Conservation (phyloP, 1,140 invertebrate genomes). For the Trichogramma pretiosum region DNA sequence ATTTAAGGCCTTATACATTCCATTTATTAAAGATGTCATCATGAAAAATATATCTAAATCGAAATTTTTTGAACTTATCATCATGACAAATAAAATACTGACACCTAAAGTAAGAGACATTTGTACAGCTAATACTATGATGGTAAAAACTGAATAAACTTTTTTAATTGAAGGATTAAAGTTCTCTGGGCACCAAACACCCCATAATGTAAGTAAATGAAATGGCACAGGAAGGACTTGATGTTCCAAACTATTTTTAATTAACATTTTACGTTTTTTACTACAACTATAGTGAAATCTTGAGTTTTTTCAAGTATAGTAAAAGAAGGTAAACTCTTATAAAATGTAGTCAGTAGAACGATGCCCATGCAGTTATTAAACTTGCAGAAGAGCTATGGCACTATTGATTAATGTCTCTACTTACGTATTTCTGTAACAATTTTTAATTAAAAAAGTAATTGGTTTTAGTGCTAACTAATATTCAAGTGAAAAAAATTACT, state of each 20-base stretch:
- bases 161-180: background rate
- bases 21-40: background rate
- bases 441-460: too few species aligned
- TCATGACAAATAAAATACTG: background rate
- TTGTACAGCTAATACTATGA: background rate
- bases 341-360: too few species aligned
- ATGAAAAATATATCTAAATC: background rate
- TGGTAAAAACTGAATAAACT: conserved; percentile 1
- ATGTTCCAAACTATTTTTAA: conserved; percentile 5
- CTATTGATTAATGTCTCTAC: too few species aligned
- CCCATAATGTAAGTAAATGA: conserved; percentile 5
- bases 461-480: too few species aligned
- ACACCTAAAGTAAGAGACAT: background rate
- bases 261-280: background rate
- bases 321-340: too few species aligned
- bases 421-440: too few species aligned
- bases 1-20: background rate
- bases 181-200: conserved; percentile 8
- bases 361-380: too few species aligned
- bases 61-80: background rate
- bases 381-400: too few species aligned
- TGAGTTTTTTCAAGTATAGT: too few species aligned
- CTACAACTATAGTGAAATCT: too few species aligned
- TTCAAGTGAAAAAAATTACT: too few species aligned
- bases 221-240: conserved; percentile 1